Conservation (phyloP, 2,888 invertebrate genomes). For the Synanthedon vespiformis region DNA sequence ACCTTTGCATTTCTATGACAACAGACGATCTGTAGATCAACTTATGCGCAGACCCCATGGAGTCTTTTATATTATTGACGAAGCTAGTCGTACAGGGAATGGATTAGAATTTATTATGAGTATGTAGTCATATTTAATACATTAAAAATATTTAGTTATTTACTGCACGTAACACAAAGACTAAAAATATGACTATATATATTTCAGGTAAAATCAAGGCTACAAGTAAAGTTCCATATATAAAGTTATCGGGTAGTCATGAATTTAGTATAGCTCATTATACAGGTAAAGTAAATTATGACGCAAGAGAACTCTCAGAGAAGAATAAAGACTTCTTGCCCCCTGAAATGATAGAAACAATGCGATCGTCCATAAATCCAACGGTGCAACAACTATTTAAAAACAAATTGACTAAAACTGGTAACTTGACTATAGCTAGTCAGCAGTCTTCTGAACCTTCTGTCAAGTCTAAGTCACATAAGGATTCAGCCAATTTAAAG, state of each 20-base stretch:
- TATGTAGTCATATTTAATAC: slow-evolving; percentile 29
- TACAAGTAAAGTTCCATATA: slow-evolving; percentile 62
- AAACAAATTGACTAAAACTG: slow-evolving; percentile 85
- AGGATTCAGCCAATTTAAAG: slow-evolving; percentile 56
- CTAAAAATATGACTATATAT: background rate
- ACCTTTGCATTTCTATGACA: slow-evolving; percentile 85
- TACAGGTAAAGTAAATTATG: slow-evolving; percentile 89
- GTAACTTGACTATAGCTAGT: slow-evolving; percentile 78
- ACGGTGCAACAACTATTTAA: slow-evolving; percentile 83
- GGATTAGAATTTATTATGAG: slow-evolving; percentile 80
- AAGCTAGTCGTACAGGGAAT: slow-evolving; percentile 81
- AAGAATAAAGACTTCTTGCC: slow-evolving; percentile 93
- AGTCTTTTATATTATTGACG: slow-evolving; percentile 86
- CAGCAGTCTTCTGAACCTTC: slow-evolving; percentile 40
- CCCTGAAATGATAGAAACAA: slow-evolving; percentile 88
- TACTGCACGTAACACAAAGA: background rate
- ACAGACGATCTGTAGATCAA: slow-evolving; percentile 88
- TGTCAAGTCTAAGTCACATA: slow-evolving; percentile 51
- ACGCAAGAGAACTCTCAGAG: slow-evolving; percentile 84
- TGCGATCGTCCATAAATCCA: slow-evolving; percentile 79
- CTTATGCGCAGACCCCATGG: slow-evolving; percentile 87
- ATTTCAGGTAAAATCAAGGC: slow-evolving; percentile 68
- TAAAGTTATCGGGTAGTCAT: slow-evolving; percentile 70
- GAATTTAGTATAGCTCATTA: slow-evolving; percentile 91
- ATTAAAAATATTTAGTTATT: slow-evolving; percentile 16